Evolutionary conservation across 1,140 invertebrate genomes (phyloP), one percentile per base, ranked within the genome.

Genomic region (Steinernema feltiae): DNA sequence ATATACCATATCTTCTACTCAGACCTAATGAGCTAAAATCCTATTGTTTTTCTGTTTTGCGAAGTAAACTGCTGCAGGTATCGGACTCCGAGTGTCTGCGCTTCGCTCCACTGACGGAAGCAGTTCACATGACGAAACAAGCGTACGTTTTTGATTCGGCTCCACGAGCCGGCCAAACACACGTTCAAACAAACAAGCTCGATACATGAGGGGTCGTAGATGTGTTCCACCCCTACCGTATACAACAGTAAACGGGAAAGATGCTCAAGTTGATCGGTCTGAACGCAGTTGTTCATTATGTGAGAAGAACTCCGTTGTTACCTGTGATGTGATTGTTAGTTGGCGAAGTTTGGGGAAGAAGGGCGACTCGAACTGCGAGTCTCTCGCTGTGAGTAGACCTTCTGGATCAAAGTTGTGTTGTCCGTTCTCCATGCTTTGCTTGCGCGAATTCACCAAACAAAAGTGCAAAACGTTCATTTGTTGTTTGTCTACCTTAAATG

Each of bases 91-190:
- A 84, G 73, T 1, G 72, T 76, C 35, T 81, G 75, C 1, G 84
- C 84, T 71, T 84, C 82, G 24, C 79, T 79, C 82, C 82, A 84
- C 72, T 86, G 82, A 18, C 83, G 82, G 69, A 84, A 84, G 27
- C 80, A 75, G 30, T 84, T 84, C 7, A 84, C 84, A 69, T 84
- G 82, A 15, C 84, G 73, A 71, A 84, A 84, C 15, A 84, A 27
- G 29, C 82, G 82, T 30, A 82, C 80, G 71, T 85, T 78, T 32
- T 75, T 85, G 35, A 84, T 83, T 41, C 80, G 84, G 63, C 80
- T 82, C 84, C 84, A 84, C 7, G 73, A 81, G 1, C 73, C 78
- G 7, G 78, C 77, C 29, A 74, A 72, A 53, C 35, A 76, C 29
- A 74, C 73, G 41, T 75, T 53, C 2, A 85, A 72, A 71, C 82